phyloP scores from a whole-genome alignment of 2,113 vertebrate genomes.

The Elachura formosa region DNA sequence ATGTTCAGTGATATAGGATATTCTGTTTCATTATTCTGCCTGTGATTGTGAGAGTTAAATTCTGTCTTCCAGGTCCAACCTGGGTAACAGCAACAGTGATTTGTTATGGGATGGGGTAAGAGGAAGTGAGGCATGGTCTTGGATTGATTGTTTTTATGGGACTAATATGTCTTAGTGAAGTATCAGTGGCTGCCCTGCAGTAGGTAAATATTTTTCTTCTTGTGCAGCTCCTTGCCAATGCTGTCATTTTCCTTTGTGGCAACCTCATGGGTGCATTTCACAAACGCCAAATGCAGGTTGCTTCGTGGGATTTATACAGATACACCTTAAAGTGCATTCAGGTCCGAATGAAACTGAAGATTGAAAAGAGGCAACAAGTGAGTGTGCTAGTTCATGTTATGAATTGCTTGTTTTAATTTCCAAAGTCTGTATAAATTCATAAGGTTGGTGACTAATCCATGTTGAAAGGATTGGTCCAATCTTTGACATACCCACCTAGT shows the following conservation, averaged over 20 bases:
- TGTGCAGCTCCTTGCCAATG: conserved; percentile 85
- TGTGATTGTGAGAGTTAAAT: neutral
- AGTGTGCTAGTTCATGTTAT: neutral
- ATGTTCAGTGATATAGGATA: neutral
- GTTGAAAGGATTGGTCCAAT: neutral
- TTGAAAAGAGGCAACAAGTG: conserved; percentile 96
- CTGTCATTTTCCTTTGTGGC: conserved; percentile 86
- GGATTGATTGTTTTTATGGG: neutral
- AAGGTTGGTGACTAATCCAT: neutral
- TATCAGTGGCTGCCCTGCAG: neutral
- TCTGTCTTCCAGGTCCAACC: neutral
- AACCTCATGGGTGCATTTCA: conserved; percentile 89
- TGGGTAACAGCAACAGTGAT: neutral
- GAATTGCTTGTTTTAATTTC: neutral
- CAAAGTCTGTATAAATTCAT: neutral
- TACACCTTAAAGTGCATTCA: conserved; percentile 88
- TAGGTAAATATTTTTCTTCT: neutral
- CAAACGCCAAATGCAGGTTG: conserved; percentile 91
- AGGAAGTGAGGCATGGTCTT: neutral
- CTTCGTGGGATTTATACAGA: conserved; percentile 86
- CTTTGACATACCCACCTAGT: neutral
- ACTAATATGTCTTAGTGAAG: neutral
- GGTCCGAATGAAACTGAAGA: conserved; percentile 90
- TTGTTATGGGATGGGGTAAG: neutral
- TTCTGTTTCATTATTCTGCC: neutral